These are phyloP conservation scores for Lycocorax pyrrhopterus DNA, from an alignment of 2,113 vertebrate species.

Conservation along the genomic window DNA sequence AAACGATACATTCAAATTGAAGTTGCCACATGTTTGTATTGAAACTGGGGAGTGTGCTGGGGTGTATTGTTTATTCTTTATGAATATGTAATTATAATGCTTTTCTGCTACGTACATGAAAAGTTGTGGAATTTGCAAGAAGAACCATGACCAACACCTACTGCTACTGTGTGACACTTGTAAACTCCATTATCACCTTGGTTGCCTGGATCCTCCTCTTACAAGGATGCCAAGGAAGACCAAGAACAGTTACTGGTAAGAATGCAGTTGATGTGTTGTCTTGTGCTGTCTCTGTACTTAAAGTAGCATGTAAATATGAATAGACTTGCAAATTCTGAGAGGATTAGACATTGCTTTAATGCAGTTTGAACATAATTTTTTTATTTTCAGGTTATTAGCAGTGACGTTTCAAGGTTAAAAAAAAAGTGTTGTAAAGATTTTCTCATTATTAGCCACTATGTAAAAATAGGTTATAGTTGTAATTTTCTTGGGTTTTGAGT, in stretches of 20 bases:
- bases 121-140: conserved; percentile 98
- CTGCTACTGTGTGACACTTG: conserved; percentile 95
- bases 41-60: background rate
- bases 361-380: background rate
- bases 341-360: background rate
- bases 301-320: background rate
- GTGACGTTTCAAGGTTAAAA: background rate
- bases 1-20: background rate
- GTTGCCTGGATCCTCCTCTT: conserved; percentile 95
- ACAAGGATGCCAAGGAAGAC: conserved; percentile 98
- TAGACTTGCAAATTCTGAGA: background rate
- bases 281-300: background rate
- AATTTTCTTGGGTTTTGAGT: background rate
- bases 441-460: background rate
- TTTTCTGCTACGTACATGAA: conserved; percentile 42
- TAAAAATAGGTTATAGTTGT: background rate
- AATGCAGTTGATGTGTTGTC: background rate
- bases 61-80: background rate
- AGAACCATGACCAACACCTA: conserved; percentile 96
- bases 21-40: background rate
- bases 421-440: background rate
- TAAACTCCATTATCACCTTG: conserved; percentile 97
- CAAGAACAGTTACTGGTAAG: conserved; percentile 99
- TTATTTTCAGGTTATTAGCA: background rate
- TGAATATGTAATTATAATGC: conserved; percentile 16